A percentile compares a stretch with the other conserved stretches of the same genome.
phyloP scores from a whole-genome alignment of 2,888 invertebrate species.

The Papilio elwesi region DNA sequence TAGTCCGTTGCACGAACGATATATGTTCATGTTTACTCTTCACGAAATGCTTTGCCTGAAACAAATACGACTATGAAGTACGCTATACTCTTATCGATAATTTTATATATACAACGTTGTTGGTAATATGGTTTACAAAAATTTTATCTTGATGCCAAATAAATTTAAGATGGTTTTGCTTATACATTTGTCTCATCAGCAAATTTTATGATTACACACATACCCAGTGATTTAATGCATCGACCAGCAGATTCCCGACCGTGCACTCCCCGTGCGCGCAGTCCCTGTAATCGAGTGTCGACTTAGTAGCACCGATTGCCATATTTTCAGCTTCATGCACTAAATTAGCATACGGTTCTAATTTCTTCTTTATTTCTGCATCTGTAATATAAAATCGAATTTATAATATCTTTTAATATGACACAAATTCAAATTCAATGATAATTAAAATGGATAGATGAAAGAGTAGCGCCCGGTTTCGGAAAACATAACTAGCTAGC shows the following conservation, averaged over 20 bases:
- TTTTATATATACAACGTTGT: too few relatives aligned
- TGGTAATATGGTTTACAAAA: too few relatives aligned
- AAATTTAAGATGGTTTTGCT: too few relatives aligned
- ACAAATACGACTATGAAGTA: background rate
- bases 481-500: too few relatives aligned
- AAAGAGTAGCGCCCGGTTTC: too few relatives aligned
- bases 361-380: conserved; percentile 75
- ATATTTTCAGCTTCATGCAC: conserved; percentile 82
- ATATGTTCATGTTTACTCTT: conserved; percentile 31
- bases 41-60: conserved; percentile 27
- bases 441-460: too few relatives aligned
- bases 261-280: conserved; percentile 88
- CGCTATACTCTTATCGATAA: too few relatives aligned
- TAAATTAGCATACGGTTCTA: conserved; percentile 84
- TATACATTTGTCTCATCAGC: too few relatives aligned
- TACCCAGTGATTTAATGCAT: conserved; percentile 86
- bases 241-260: conserved; percentile 87
- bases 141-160: too few relatives aligned
- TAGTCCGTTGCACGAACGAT: conserved; percentile 32
- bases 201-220: conserved; percentile 48
- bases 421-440: too few relatives aligned
- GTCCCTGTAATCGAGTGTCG: conserved; percentile 76
- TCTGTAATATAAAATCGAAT: conserved; percentile 69
- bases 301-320: conserved; percentile 81
- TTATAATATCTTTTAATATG: too few relatives aligned